Evolutionary conservation across 2,888 invertebrate species (phyloP), one percentile per base, ranked within the genome.

Genomic region (Craniophora ligustri): DNA sequence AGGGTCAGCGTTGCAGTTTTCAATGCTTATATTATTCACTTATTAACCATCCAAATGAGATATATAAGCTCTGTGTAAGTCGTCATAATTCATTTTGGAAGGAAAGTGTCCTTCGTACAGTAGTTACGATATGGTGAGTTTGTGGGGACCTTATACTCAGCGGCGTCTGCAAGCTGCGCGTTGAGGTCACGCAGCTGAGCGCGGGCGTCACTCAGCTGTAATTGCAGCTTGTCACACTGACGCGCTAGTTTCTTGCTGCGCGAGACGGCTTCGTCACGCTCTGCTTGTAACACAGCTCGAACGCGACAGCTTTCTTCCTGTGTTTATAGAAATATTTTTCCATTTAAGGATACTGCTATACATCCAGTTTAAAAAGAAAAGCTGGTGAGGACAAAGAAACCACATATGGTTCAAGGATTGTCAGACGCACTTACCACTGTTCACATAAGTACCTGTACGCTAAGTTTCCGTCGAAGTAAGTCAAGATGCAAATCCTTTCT

Each of bases 401-500:
- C 3, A n/a, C 26, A 4, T 4, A 5, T 1, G 4, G 1, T 26
- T 26, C 26, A 26, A 5, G 4, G 2, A 23, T n/a, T 4, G 26
- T 26, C 26, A 4, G 10, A 23, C 5, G 1, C 2, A 26, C 26
- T 26, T 26, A 26, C 26, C 26, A 26, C 3, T 3, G 26, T n/a
- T 26, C 2, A 26, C 3, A n/a, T n/a, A n/a, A 26, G 5, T 84
- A 98, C 98, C 85, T 98, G 96, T 10, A 98, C 94, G 53, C 96
- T 96, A 45, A 98, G 92, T 87, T 99, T 99, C 71, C 98, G 96
- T 34, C 98, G 94, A 39, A 98, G 91, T 55, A 98, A 94, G 87
- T 99, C 98, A 79, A 98, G 91, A 84, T 99, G 98, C 31, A 98
- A 94, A 82, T 99, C 99, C 77, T 98, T 96, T 51, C 98, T 95